Base-by-base conservation (phyloP, 2,888 invertebrate genomes). In the Melipona beecheii region DNA sequence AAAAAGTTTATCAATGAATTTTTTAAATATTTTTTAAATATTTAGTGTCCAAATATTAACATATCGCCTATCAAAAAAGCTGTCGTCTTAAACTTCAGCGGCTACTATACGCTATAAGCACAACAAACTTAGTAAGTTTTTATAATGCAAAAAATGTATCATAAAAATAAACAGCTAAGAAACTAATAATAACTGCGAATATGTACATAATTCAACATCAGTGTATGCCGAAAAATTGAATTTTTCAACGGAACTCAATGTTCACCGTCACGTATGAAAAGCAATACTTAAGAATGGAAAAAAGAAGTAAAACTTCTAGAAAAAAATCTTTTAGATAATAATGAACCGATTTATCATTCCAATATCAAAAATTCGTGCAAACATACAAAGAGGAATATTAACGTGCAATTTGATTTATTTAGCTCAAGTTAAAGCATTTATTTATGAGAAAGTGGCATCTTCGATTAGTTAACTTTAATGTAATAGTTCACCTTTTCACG, bases 361-460 rank as follows among this genome's bases (percentile, higher is more conserved):
- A 6, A 19, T 36, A 36, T n/a, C 36, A 36, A n/a, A 74, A 36
- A 36, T 19, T 0, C 19, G 43, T 17, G 19, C 19, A 17, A n/a
- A 15, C 27, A 24, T 19, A n/a, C n/a, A 54, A 74, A 64, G 64
- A 64, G 62, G 24, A 31, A 11, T 19, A 66, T 74, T 49, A 31
- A 66, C 19, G 17, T 52, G 11, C 49, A 36, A 11, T 50, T n/a
- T 73, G 65, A 78, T 78, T 78, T 68, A 78, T 74, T 60, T 52
- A 21, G n/a, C 11, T 3, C 66, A 13, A 36, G 17, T 68, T 17
- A 24, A 21, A 17, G 6, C 43, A 31, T 9, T 36, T 68, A 78
- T 78, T 78, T 78, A 64, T 49, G 43, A 64, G 75, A 65, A 21
- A 50, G 13, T 58, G 19, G 50, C 36, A 52, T 62, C 60, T 66